phyloP scores from a whole-genome alignment of 1,140 invertebrate species.

The Cylas formicarius region DNA sequence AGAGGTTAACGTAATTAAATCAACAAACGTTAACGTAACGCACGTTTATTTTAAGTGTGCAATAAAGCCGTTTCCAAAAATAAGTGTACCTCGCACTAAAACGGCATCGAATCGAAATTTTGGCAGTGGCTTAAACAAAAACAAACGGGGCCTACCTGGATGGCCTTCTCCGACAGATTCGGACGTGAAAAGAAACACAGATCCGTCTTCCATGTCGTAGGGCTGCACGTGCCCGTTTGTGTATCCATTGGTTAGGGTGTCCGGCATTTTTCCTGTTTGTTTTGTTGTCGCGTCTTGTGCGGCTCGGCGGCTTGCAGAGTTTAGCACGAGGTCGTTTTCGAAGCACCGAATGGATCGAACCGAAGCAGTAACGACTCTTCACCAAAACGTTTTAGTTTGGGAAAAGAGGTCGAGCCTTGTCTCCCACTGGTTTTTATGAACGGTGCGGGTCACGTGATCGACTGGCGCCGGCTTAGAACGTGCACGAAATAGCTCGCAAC shows the following conservation, averaged over 20 bases:
- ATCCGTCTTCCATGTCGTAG: slow-evolving; percentile 73
- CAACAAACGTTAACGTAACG: too few relatives aligned
- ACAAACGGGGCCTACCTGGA: slow-evolving; percentile 72
- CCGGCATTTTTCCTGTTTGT: slow-evolving; percentile 52
- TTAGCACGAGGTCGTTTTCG: slow-evolving; percentile 19
- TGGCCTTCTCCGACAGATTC: slow-evolving; percentile 99
- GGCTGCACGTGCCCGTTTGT: slow-evolving; percentile 55
- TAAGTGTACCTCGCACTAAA: too few relatives aligned
- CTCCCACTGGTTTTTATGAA: slow-evolving; percentile 21
- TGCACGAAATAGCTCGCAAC: too few relatives aligned
- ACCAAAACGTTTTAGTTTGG: slow-evolving; percentile 16
- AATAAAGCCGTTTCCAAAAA: too few relatives aligned
- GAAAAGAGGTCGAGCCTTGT: slow-evolving; percentile 24
- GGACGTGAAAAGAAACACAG: slow-evolving; percentile 94
- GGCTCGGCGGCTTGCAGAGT: background rate
- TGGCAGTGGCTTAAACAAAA: slow-evolving; percentile 1
- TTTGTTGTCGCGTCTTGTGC: slow-evolving; percentile 1
- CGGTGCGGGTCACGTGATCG: slow-evolving; percentile 19
- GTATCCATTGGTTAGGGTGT: slow-evolving; percentile 70
- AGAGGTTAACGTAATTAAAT: too few relatives aligned
- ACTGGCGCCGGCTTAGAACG: slow-evolving; percentile 15
- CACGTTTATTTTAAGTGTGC: too few relatives aligned
- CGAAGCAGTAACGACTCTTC: slow-evolving; percentile 8
- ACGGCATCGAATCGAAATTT: too few relatives aligned
- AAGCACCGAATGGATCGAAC: background rate